Base-by-base conservation (phyloP, 2,113 vertebrate genomes). In the Syngnathus typhle region DNA sequence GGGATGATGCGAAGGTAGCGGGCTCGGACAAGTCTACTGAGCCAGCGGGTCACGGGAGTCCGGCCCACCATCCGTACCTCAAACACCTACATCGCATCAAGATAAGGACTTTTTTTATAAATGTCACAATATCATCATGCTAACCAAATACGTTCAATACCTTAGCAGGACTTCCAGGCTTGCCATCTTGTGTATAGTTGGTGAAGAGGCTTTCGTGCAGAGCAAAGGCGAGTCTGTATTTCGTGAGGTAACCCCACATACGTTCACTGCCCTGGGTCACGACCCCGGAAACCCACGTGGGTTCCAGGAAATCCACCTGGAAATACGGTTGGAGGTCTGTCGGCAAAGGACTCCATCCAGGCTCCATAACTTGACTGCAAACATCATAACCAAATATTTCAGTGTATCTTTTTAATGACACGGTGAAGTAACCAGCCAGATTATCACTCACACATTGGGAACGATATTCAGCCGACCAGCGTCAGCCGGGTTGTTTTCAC, bases 301-400 rank as follows among this genome's bases (percentile, higher is more conserved):
- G 92, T 80, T 91, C 88, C 41, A 90, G 82, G 61, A 94, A 89
- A 73, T 94, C 93, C 77, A 94, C 91, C 71, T 94, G 92, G 32
- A 93, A 88, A 70, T 90, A 93, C 1, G 93, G 93, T 11, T 84
- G 61, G 0, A 76, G 74, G 62, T 94, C 93, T 19, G 79, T 68
- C 0, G 80, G 81, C 44, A 88, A 71, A 0, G 93, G 93, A 70
- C 93, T 93, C 93, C 93, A 94, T 2, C 93, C 93, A 0, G 92
- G 90, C 60, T 90, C 89, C 87, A 92, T 92, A 7, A 89, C 78
- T 66, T 80, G 80, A 38, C 92, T 93, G 79, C 19, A 60, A 23
- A 32, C 4, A 27, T 43, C 21, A 79, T 4, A 71, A 7, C 58
- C 2, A 4, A 49, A 21, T 2, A 19, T 0, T 41, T 18, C 5